Conservation (phyloP, 2,888 invertebrate genomes). For the Mellilla xanthometata region DNA sequence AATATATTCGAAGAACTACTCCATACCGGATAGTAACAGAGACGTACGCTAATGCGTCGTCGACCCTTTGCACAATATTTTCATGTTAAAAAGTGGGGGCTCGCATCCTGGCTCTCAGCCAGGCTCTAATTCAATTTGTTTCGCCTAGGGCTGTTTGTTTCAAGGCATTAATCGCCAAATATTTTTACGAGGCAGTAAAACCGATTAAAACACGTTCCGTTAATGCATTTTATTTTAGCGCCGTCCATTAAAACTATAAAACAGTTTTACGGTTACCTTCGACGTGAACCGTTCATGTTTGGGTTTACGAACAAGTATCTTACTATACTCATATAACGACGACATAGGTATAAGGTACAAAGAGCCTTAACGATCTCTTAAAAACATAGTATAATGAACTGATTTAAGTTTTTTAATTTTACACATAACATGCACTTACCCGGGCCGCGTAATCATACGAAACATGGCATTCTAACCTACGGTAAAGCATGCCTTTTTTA, state of each 20-base stretch:
- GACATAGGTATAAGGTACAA: too few relatives aligned
- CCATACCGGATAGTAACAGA: neutral
- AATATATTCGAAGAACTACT: too few relatives aligned
- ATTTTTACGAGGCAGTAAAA: constrained; percentile 55
- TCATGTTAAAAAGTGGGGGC: constrained; percentile 17
- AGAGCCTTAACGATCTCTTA: too few relatives aligned
- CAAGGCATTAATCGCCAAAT: constrained; percentile 39
- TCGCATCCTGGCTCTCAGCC: constrained; percentile 51
- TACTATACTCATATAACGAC: too few relatives aligned
- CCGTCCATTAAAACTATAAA: constrained; percentile 31
- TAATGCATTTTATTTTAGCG: constrained; percentile 49
- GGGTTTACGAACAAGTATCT: too few relatives aligned
- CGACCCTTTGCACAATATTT: constrained; percentile 17
- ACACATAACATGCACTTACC: too few relatives aligned
- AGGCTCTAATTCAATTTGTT: constrained; percentile 62
- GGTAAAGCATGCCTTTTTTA: too few relatives aligned
- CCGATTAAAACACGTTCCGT: constrained; percentile 50
- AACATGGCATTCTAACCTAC: too few relatives aligned
- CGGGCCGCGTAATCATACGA: too few relatives aligned
- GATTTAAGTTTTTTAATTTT: too few relatives aligned
- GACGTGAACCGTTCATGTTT: constrained; percentile 2
- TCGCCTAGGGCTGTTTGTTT: constrained; percentile 46
- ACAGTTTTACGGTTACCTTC: constrained; percentile 18
- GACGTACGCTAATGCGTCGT: constrained; percentile 10
- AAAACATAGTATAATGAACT: too few relatives aligned